These are phyloP conservation scores for Ceraclea dissimilis DNA, from an alignment of 2,888 invertebrate species.

Conservation along the genomic window DNA sequence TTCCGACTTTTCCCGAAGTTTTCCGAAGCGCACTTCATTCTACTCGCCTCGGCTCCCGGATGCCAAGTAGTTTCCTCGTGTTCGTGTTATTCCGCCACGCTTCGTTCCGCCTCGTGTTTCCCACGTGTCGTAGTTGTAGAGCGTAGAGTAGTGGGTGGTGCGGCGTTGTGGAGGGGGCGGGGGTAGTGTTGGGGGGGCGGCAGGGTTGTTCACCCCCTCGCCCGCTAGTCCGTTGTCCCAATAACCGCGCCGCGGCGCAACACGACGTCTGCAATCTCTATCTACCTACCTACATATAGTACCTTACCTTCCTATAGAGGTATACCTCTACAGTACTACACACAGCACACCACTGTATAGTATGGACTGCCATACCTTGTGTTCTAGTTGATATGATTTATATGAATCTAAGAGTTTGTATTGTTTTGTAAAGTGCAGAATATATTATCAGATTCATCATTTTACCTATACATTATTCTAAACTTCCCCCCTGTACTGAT, in stretches of 20 bases:
- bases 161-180: background rate
- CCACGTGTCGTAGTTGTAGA: constrained; percentile 13
- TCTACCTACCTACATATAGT: background rate
- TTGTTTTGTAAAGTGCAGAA: too few relatives aligned
- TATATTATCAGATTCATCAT: too few relatives aligned
- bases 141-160: background rate
- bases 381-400: too few relatives aligned
- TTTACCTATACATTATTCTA: too few relatives aligned
- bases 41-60: too few relatives aligned
- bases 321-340: too few relatives aligned
- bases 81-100: background rate
- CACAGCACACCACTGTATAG: too few relatives aligned
- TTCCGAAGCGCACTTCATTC: background rate
- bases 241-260: constrained; percentile 13
- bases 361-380: too few relatives aligned
- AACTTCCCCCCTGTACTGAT: too few relatives aligned
- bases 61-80: background rate
- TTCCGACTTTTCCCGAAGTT: background rate
- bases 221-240: constrained; percentile 19
- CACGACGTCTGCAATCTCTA: background rate
- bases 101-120: constrained; percentile 6
- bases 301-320: background rate
- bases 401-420: too few relatives aligned
- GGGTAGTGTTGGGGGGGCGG: background rate
- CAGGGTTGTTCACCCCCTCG: constrained; percentile 12